phyloP scores from a whole-genome alignment of 2,113 vertebrate species.

The Herpetotheres cachinnans region DNA sequence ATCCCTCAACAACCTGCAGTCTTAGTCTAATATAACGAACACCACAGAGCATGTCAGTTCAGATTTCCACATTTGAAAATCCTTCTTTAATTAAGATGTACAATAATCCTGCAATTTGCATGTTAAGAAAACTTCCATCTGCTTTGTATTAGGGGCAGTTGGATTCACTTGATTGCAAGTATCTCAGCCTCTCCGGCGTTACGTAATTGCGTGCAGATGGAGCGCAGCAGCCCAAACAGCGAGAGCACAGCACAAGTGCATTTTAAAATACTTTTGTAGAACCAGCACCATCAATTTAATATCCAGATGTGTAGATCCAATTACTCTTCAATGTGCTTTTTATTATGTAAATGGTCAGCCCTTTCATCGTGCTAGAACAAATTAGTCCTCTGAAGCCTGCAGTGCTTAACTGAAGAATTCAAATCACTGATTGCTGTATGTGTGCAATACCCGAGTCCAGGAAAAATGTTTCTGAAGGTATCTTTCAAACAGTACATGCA shows the following conservation, averaged over 20 bases:
- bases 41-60: not conserved
- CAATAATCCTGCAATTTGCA: constrained; percentile 37
- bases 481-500: not conserved
- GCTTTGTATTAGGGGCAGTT: constrained; percentile 63
- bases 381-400: constrained; percentile 7
- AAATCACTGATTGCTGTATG: not conserved
- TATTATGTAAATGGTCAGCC: constrained; percentile 21
- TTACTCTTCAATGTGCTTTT: constrained; percentile 31
- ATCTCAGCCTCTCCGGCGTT: constrained; percentile 23
- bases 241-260: not conserved
- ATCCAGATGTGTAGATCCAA: constrained; percentile 51
- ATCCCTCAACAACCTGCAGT: not conserved
- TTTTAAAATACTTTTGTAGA: not conserved
- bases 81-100: constrained; percentile 48
- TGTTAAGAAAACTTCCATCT: constrained; percentile 63
- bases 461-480: not conserved
- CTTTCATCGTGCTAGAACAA: not conserved
- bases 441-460: not conserved
- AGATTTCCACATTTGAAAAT: constrained; percentile 32
- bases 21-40: not conserved
- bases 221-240: not conserved
- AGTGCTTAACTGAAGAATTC: not conserved
- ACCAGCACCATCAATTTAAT: constrained; percentile 13
- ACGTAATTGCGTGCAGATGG: constrained; percentile 69
- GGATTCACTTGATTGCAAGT: constrained; percentile 65